Evolutionary conservation across 2,797 vertebrate species (phyloP), one percentile per base, ranked within the genome.

Genomic region (Rhynchonycteris naso): DNA sequence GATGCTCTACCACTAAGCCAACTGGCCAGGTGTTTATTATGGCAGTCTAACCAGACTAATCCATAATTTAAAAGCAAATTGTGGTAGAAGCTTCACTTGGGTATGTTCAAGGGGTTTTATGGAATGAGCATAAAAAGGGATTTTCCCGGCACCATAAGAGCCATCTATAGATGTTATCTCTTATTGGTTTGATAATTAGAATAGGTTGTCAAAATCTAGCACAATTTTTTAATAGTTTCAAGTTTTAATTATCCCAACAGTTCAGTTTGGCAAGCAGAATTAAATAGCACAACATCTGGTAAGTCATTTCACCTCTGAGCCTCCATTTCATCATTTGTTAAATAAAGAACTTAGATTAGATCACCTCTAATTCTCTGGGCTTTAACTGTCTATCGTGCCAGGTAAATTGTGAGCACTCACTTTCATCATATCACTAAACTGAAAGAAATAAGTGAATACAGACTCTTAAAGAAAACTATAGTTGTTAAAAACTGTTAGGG

Each of bases 71-170:
- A 83, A 79, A 87, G 63, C 24, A 63, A 74, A 5, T 14, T 38
- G 30, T 26, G 15, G 28, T 35, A 88, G 35, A 24, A 88, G 19
- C 19, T 83, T 83, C 76, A 79, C 33, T 76, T 84, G 50, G 81
- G 56, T 95, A 88, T 75, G 13, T 88, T 76, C 28, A 28, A 83
- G 82, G 93, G 28, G 92, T 52, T 94, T 65, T 61, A 58, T 11
- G 15, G 47, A 50, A 75, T 65, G 75, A 86, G 65, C 28, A 84
- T 54, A 30, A 35, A 88, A 83, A 43, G 38, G 4, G 9, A 38
- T 76, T 80, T 50, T 80, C 59, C 78, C 76, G 30, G 52, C 33
- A 61, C 54, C 38, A 15, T 50, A 83, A 54, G 68, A 81, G 6
- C 28, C 43, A 74, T 28, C 50, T 19, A 5, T 4, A 61, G 10